These are phyloP conservation scores for Acridotheres tristis DNA, from an alignment of 2,797 vertebrate genomes.

Conservation along the genomic window DNA sequence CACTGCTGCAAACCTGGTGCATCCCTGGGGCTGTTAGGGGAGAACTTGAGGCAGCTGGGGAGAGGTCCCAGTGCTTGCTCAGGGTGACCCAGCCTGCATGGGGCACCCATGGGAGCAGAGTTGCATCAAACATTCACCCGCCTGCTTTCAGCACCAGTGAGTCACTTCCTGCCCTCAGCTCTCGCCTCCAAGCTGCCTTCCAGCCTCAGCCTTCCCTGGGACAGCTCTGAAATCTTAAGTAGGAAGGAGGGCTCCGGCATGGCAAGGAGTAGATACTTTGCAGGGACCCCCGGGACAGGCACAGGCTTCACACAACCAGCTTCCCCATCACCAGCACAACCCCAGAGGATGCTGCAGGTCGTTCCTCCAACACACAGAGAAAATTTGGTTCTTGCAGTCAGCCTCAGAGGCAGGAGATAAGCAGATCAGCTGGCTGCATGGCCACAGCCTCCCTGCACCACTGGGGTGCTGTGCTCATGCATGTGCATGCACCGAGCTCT, in stretches of 20 bases:
- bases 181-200: background rate
- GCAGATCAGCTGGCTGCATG: background rate
- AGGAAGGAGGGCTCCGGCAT: accelerated
- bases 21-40: background rate
- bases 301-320: background rate
- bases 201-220: background rate
- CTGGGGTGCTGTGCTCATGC: background rate
- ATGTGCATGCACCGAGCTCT: accelerated
- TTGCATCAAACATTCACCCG: background rate
- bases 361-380: background rate
- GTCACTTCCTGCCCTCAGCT: constrained; percentile 20
- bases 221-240: accelerated
- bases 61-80: background rate
- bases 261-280: background rate
- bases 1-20: accelerated
- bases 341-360: background rate
- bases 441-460: background rate
- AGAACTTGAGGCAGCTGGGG: background rate
- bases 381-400: background rate
- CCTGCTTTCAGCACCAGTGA: background rate
- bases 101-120: background rate
- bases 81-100: background rate
- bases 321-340: background rate
- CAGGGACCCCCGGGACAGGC: background rate
- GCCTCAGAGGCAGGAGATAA: background rate